Percentiles rank a stretch among this genome's conserved stretches.
Conservation (phyloP, 2,888 invertebrate species). For the Tribolium freemani region DNA sequence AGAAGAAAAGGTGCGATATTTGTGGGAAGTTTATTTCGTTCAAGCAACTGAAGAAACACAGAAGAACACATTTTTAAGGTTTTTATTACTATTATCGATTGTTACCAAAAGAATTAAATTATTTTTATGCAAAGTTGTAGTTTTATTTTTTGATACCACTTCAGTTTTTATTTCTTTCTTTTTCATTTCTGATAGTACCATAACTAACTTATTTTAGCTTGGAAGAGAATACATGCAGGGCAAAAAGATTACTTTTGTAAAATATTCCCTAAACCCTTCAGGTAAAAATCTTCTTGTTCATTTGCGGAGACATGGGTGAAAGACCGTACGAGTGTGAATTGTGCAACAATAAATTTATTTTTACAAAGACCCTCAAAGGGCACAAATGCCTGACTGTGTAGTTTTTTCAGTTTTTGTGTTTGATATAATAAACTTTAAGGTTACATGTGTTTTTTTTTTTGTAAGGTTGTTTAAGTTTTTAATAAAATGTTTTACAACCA, state of each 20-base stretch:
- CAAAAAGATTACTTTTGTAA: neutral
- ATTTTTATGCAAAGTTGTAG: neutral
- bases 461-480: too few species aligned
- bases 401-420: too few species aligned
- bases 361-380: slow-evolving; percentile 21
- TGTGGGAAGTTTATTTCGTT: neutral
- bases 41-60: slow-evolving; percentile 2
- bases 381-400: too few species aligned
- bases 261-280: neutral
- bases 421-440: too few species aligned
- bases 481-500: too few species aligned
- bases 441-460: too few species aligned
- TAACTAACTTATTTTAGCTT: too few species aligned
- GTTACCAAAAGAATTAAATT: neutral
- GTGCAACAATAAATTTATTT: slow-evolving; percentile 55
- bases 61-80: neutral
- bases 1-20: neutral
- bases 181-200: too few species aligned
- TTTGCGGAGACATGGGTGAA: neutral
- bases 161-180: neutral
- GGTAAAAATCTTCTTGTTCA: too few species aligned
- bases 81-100: neutral
- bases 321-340: slow-evolving; percentile 66
- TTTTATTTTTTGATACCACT: neutral
- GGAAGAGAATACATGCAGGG: too few species aligned